Evolutionary conservation across 2,888 invertebrate species (phyloP).

Genomic region (Hemaris fuciformis): DNA sequence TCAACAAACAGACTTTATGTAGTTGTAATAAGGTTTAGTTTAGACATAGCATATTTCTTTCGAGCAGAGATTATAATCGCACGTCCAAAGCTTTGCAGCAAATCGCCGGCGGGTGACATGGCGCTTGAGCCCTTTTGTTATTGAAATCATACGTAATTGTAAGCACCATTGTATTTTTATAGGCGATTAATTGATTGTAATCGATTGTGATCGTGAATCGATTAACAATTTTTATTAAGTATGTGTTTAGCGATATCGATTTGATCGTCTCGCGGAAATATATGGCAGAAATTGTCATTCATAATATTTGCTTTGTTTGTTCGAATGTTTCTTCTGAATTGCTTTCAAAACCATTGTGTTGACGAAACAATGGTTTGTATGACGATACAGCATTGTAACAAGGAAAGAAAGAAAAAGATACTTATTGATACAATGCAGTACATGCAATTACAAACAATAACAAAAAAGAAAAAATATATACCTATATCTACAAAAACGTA

Average conservation of each 20-base stretch:
- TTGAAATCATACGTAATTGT: background rate
- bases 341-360: no score
- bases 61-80: background rate
- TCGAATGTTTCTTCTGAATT: no score
- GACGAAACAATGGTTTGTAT: no score
- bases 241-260: background rate
- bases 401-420: no score
- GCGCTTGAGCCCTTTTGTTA: background rate
- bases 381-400: no score
- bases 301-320: no score
- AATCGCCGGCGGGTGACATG: constrained; percentile 2
- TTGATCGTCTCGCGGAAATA: no score
- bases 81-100: background rate
- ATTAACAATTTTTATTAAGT: background rate
- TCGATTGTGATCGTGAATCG: background rate
- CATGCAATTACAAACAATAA: no score
- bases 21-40: background rate
- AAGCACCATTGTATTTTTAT: constrained; percentile 4
- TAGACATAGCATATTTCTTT: background rate
- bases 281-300: no score
- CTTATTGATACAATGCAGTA: no score
- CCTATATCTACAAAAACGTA: no score
- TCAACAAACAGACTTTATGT: background rate
- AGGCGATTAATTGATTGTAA: background rate
- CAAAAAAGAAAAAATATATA: no score